Percentiles rank a stretch among this genome's conserved stretches.
Conservation (phyloP, 2,797 vertebrate genomes). For the Sebastes steindachneri region DNA sequence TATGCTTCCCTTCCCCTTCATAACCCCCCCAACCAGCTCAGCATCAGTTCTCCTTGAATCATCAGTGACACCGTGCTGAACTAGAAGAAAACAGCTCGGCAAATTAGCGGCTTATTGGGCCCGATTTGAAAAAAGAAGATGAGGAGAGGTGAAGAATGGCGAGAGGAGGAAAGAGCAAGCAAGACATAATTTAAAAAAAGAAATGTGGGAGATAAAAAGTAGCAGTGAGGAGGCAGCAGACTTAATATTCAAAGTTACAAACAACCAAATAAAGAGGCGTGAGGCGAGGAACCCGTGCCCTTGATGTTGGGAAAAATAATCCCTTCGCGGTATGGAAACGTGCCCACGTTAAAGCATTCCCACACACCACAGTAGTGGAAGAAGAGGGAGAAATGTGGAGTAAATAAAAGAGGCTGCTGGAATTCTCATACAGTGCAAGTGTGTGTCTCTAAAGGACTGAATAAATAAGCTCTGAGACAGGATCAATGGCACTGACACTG, state of each 20-base stretch:
- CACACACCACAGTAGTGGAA: background rate
- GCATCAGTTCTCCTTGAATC: background rate
- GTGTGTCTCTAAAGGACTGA: slow-evolving; percentile 50
- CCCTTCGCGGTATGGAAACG: slow-evolving; percentile 35
- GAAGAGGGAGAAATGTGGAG: slow-evolving; percentile 8
- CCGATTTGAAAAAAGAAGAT: background rate
- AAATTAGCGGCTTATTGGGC: background rate
- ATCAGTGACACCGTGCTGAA: slow-evolving; percentile 25
- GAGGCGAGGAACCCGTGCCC: slow-evolving; percentile 4
- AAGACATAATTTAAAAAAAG: background rate
- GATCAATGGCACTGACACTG: slow-evolving; percentile 58
- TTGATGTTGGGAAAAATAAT: slow-evolving; percentile 48
- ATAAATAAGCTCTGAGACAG: slow-evolving; percentile 63
- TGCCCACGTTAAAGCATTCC: slow-evolving; percentile 35
- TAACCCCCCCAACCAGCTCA: background rate
- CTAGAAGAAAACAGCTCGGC: background rate
- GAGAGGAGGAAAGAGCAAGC: background rate
- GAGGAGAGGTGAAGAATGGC: background rate
- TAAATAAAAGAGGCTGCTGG: background rate
- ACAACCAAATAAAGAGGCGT: slow-evolving; percentile 21
- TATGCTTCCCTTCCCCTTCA: background rate
- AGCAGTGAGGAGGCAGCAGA: background rate
- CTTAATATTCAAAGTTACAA: slow-evolving; percentile 48
- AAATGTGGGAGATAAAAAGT: background rate
- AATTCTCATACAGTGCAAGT: slow-evolving; percentile 29